These are phyloP conservation scores for Eulithis prunata DNA, from an alignment of 2,888 invertebrate genomes.

Conservation along the genomic window DNA sequence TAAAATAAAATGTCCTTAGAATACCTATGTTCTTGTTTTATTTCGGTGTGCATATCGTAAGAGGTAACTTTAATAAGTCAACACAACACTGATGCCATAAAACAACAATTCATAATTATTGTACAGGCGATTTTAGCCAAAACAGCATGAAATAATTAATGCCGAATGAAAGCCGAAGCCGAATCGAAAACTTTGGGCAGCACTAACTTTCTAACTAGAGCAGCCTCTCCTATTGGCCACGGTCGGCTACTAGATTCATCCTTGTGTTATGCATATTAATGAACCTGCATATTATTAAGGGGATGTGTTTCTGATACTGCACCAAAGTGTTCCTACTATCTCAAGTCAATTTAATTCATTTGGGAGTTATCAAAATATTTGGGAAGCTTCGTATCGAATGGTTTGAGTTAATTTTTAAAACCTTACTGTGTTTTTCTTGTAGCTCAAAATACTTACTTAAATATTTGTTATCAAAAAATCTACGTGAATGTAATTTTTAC, in stretches of 20 bases:
- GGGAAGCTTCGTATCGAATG: too few relatives aligned
- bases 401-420: too few relatives aligned
- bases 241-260: constrained; percentile 65
- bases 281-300: constrained; percentile 65
- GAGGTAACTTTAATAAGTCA: too few relatives aligned
- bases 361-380: constrained; percentile 50
- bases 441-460: too few relatives aligned
- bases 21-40: too few relatives aligned
- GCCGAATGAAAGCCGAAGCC: constrained; percentile 12
- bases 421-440: too few relatives aligned
- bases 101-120: too few relatives aligned
- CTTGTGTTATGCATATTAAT: constrained; percentile 78
- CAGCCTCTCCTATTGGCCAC: constrained; percentile 64
- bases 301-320: constrained; percentile 51
- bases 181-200: neutral
- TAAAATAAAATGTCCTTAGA: too few relatives aligned
- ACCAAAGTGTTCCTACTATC: constrained; percentile 2
- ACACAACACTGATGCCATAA: too few relatives aligned
- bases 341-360: constrained; percentile 35
- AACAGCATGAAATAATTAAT: neutral
- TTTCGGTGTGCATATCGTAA: too few relatives aligned
- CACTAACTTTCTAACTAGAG: constrained; percentile 68
- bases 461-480: too few relatives aligned
- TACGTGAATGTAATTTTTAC: too few relatives aligned
- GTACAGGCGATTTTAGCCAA: neutral